Evolutionary conservation across 2,888 invertebrate genomes (phyloP), one percentile per base, ranked within the genome.

Genomic region (Stictocephala bisonia): DNA sequence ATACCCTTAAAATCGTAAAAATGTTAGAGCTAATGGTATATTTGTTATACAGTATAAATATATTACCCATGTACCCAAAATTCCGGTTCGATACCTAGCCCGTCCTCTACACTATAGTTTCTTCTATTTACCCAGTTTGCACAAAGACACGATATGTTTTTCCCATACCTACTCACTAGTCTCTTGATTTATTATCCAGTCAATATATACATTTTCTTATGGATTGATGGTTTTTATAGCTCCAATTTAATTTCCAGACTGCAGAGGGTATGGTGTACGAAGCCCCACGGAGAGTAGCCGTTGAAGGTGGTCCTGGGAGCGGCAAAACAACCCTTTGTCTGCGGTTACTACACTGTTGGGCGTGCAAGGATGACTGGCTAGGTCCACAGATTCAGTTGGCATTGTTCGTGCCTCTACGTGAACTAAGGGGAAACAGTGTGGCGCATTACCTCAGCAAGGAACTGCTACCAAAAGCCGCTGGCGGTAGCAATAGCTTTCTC

Each of bases 271-370:
- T 82, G 22, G 82, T 85, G 24, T 82, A 86, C 44, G 87, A 87
- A 77, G 85, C 86, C 7, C 86, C 86, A 1, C 82, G 86, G 20
- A 84, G 87, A 15, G 85, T 87, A 53, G 84, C 87, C 41, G 82
- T 88, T 13, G 87, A 87, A 79, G 87, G 87, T 51, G 86, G 86
- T 44, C 83, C 86, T 51, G 87, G 87, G 80, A 85, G 85, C 71
- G 86, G 87, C 27, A 84, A 87, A 75, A 86, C 86, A 29, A 85
- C 86, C 13, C 81, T 87, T 6, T 85, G 86, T 51, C 82, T 87
- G 44, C 84, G 86, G 29, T 82, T 87, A n/a, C 83, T 87, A 11
- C 85, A 87, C 80, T 86, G 87, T 4, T 88, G 88, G 88, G 86
- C 87, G 1, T 85, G 85, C 35, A 85, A 86, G 76, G 82, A 82